Evolutionary conservation across 2,113 vertebrate genomes (phyloP).

Genomic region (Amblyornis subalaris): DNA sequence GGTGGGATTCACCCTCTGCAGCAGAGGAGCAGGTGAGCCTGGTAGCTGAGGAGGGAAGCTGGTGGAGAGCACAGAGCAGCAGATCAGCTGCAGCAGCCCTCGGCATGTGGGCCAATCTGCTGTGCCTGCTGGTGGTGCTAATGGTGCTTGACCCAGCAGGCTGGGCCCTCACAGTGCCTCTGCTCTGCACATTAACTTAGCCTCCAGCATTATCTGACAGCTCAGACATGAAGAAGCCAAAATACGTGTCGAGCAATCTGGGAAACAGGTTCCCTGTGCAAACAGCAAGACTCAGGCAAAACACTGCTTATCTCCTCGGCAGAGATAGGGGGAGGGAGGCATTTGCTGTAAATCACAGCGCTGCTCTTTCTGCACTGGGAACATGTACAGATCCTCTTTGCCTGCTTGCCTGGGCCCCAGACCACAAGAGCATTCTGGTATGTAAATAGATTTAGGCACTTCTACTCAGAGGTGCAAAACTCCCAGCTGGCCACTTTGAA

Average conservation of each 20-base stretch:
- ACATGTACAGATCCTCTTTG: neutral
- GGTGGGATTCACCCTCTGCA: fast-evolving
- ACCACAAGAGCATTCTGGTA: neutral
- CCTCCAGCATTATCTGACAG: neutral
- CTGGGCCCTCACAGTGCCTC: neutral
- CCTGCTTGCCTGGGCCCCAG: neutral
- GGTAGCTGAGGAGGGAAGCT: neutral
- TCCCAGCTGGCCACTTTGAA: neutral
- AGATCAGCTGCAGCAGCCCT: neutral
- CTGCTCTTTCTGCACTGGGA: neutral
- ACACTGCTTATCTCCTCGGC: neutral
- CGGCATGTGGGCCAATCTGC: neutral
- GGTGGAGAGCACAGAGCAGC: neutral
- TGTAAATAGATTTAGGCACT: neutral
- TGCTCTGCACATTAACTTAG: neutral
- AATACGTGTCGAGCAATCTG: neutral
- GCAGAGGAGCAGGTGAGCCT: neutral
- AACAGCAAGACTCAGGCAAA: neutral
- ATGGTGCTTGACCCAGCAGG: neutral
- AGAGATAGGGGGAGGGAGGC: neutral
- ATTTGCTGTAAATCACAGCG: neutral
- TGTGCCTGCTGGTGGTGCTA: neutral
- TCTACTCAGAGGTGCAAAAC: neutral
- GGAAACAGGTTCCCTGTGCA: neutral
- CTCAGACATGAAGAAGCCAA: neutral